Base-by-base conservation (phyloP, 1,140 invertebrate species). In the Drosophila serrata region DNA sequence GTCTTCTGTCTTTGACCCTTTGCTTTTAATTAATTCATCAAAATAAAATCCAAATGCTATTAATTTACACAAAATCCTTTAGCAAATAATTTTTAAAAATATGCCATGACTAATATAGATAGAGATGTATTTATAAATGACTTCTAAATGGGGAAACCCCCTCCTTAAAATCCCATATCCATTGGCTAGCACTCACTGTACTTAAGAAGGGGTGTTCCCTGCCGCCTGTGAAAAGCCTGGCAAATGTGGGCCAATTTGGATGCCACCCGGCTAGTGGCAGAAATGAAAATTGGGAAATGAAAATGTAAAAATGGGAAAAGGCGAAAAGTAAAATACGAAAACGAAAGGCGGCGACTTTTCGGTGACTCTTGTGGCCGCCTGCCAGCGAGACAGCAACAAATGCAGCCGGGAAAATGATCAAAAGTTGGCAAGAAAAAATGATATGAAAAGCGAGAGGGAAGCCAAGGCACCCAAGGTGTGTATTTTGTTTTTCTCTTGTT, bases 171-270 rank as follows among this genome's bases (percentile, higher is more conserved):
- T 46, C 27, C 43, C 43, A 22, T 22, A 22, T 1, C 42, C 3
- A 2, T 43, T 19, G 5, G 19, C 40, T n/a, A 11, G 17, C 40
- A 4, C 19, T 42, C 40, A 11, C 8, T 17, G 9, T 43, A 4
- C 5, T n/a, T 3, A 17, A n/a, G n/a, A n/a, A n/a, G n/a, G 27
- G n/a, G 27, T 11, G 7, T n/a, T 17, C 24, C 19, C 42, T 15
- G 11, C 3, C 24, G 24, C n/a, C 49, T 35, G 49, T 46, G 37
- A 82, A 82, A 15, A 42, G 33, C 46, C 39, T 58, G 17, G 43
- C 42, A 73, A 85, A 87, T 87, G 82, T 86, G 79, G 82, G 82
- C 82, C 82, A 86, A 82, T 86, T 87, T 70, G 69, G 64, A 79
- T 86, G 82, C 82, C 82, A 86, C 82, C 82, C 82, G 75, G 82